Evolutionary conservation across 2,113 vertebrate genomes (phyloP), one percentile per base, ranked within the genome.

Genomic region (Trematomus loennbergii): DNA sequence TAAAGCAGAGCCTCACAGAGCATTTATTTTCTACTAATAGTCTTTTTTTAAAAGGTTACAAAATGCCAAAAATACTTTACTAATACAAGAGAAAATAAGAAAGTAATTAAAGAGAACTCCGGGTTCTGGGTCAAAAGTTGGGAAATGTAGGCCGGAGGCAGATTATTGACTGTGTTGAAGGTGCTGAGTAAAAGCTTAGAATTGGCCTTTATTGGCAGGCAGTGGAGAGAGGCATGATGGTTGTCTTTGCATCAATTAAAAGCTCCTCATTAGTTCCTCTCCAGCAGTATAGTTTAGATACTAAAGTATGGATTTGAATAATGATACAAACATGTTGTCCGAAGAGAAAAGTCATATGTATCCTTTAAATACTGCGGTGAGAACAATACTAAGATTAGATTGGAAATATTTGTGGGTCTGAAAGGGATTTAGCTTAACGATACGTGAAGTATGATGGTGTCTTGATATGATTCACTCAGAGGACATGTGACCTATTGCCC

Each of bases 381-480:
- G 54, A 53, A 18, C 36, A 81, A 12, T 64, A 49, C 64, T 48
- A 18, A 66, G 5, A 60, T 57, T 66, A 61, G 17, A 71, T 63
- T 40, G 25, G 12, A 71, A 48, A 67, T 5, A 36, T 50, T 69
- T 73, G 29, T 40, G 13, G 15, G 20, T 58, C 55, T 50, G 53
- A 74, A 78, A 64, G 33, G 0, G 5, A 22, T 78, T 36, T 22
- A 8, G 18, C 48, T 52, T 2, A 46, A 29, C n/a, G 62, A 62
- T 45, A 46, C 40, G 36, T 36, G 7, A 22, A 33, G n/a, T 43
- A 18, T 25, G 69, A 76, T 43, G 22, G 52, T 40, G 65, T 18
- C 75, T 67, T 72, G 59, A 70, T 76, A 59, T 67, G 68, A 66
- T 73, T 75, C 1, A 6, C 66, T 81, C 68, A n/a, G 43, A 87